A percentile compares a stretch with the other conserved stretches of the same genome.
phyloP scores from a whole-genome alignment of 2,888 invertebrate species.

The Leucozona laternaria region DNA sequence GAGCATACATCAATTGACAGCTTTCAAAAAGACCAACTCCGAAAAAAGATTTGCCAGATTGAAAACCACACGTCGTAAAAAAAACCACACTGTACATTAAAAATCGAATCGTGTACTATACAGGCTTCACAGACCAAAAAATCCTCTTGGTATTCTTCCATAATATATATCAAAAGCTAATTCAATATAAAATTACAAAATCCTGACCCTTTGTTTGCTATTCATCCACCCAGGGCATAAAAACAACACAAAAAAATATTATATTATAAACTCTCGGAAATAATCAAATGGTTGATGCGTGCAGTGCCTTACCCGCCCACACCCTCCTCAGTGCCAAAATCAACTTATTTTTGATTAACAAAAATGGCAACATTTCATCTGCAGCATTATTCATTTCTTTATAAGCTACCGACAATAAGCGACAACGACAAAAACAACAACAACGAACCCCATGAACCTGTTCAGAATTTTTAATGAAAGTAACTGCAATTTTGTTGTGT shows the following conservation, averaged over 20 bases:
- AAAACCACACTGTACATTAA: no score
- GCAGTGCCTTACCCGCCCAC: neutral
- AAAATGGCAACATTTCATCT: slow-evolving; percentile 47
- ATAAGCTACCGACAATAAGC: neutral
- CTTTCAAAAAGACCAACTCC: no score
- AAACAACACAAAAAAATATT: neutral
- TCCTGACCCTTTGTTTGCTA: slow-evolving; percentile 11
- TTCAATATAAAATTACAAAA: slow-evolving; percentile 34
- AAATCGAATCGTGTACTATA: no score
- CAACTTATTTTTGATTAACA: slow-evolving; percentile 68
- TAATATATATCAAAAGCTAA: slow-evolving; percentile 16
- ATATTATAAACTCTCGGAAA: slow-evolving; percentile 42
- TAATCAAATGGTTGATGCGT: slow-evolving; percentile 40
- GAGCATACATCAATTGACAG: no score
- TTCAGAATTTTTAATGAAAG: slow-evolving; percentile 67
- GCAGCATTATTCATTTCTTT: slow-evolving; percentile 52
- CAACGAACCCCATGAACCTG: slow-evolving; percentile 58
- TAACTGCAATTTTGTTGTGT: slow-evolving; percentile 41
- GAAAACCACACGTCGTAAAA: no score
- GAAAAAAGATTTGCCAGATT: no score
- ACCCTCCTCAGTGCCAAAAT: neutral
- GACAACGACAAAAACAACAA: neutral
- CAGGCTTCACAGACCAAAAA: no score
- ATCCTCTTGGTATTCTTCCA: neutral
- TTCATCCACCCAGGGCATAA: neutral